phyloP scores from a whole-genome alignment of 2,797 vertebrate species.

The Myotis findleyi region DNA sequence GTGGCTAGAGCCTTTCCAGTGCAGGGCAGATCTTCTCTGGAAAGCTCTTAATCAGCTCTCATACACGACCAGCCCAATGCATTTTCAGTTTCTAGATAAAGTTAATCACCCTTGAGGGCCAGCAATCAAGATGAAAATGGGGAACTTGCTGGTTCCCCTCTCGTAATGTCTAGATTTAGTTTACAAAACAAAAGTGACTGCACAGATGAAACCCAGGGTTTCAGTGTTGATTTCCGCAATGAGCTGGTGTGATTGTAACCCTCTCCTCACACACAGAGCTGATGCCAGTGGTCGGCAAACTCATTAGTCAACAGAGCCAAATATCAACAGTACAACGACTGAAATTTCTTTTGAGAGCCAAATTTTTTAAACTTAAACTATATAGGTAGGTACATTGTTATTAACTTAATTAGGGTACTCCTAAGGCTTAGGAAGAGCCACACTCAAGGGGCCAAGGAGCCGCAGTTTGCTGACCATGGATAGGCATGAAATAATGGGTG shows the following conservation, averaged over 20 bases:
- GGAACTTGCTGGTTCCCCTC: not conserved
- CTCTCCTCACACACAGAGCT: not conserved
- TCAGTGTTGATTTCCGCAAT: not conserved
- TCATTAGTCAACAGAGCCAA: no score
- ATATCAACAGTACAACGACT: no score
- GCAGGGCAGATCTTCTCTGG: slow-evolving; percentile 63
- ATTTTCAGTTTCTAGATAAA: slow-evolving; percentile 78
- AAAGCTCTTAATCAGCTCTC: slow-evolving; percentile 82
- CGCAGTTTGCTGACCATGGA: no score
- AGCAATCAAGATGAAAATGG: slow-evolving; percentile 20
- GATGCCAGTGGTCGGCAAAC: no score
- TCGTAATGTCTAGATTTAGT: not conserved
- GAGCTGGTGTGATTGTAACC: not conserved
- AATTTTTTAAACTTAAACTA: no score
- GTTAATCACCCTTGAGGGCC: slow-evolving; percentile 69
- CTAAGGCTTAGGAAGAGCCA: no score
- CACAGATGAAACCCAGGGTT: slow-evolving; percentile 29
- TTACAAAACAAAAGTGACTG: slow-evolving; percentile 23
- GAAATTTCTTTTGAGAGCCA: no score
- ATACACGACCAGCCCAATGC: slow-evolving; percentile 77
- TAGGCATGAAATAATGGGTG: not conserved
- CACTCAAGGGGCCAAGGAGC: no score
- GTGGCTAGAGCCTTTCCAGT: not conserved
- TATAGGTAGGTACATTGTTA: no score
- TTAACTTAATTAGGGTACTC: no score